Evolutionary conservation across 2,888 invertebrate species (phyloP).

Genomic region (Clunio marinus): DNA sequence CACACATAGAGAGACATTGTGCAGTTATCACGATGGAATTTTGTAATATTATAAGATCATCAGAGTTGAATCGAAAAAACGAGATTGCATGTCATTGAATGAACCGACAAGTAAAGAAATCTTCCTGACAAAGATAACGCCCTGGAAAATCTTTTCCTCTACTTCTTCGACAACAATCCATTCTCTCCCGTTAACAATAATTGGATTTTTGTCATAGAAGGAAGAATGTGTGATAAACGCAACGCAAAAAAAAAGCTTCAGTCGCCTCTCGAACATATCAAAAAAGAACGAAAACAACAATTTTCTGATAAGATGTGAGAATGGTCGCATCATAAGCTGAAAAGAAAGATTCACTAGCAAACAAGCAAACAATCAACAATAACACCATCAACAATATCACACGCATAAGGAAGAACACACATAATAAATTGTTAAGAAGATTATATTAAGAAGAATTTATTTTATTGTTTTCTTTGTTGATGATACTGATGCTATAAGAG

Average conservation of each 20-base stretch:
- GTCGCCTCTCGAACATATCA: slow-evolving; percentile 10
- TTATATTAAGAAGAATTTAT: slow-evolving; percentile 33
- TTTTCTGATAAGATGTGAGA: background rate
- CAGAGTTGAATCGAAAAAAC: too few species aligned
- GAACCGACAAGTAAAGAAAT: too few species aligned
- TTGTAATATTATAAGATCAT: background rate
- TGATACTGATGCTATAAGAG: background rate
- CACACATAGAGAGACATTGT: background rate
- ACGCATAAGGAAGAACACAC: slow-evolving; percentile 11
- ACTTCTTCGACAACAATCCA: background rate
- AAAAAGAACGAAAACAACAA: background rate
- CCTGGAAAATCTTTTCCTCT: too few species aligned
- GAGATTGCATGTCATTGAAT: too few species aligned
- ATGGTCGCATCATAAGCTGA: background rate
- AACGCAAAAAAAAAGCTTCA: too few species aligned
- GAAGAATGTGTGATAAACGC: background rate
- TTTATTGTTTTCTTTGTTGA: slow-evolving; percentile 32
- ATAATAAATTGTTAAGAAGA: slow-evolving; percentile 34
- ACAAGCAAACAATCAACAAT: background rate
- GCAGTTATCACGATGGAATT: background rate
- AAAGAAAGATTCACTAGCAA: background rate
- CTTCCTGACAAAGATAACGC: too few species aligned
- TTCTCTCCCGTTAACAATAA: background rate
- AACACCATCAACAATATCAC: background rate
- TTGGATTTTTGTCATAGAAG: slow-evolving; percentile 14